Conservation (phyloP, 2,113 vertebrate species). For the Puntigrus tetrazona region DNA sequence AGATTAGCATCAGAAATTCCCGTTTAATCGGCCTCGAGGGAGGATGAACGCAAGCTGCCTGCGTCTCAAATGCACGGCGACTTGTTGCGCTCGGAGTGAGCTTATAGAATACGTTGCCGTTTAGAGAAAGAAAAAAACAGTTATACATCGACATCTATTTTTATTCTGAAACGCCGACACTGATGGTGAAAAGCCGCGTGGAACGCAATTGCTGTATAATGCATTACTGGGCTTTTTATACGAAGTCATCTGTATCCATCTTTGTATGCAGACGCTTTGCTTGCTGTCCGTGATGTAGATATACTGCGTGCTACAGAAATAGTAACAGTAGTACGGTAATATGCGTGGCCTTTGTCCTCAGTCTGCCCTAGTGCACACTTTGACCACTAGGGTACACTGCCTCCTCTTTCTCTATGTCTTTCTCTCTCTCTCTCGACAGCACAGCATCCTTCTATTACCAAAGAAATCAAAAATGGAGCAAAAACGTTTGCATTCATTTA, state of each 20-base stretch:
- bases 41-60: conserved; percentile 62
- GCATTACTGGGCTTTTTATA: not conserved
- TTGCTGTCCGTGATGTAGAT: not conserved
- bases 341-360: not conserved
- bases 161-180: not conserved
- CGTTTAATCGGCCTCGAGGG: conserved; percentile 75
- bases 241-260: not conserved
- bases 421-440: conserved; percentile 2
- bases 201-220: not conserved
- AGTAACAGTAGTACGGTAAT: not conserved
- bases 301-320: not conserved
- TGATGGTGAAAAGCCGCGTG: no score
- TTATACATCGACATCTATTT: not conserved
- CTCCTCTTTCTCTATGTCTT: conserved; percentile 43
- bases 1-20: conserved; percentile 75
- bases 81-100: conserved; percentile 65
- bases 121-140: no score
- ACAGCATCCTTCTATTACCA: not conserved
- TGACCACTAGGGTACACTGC: conserved; percentile 79
- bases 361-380: conserved; percentile 54
- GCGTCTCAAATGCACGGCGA: conserved; percentile 38
- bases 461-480: not conserved
- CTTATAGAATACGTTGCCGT: not conserved
- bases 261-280: not conserved
- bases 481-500: no score